Conservation (phyloP, 2,797 vertebrate species). For the Sebastes melanostomus region DNA sequence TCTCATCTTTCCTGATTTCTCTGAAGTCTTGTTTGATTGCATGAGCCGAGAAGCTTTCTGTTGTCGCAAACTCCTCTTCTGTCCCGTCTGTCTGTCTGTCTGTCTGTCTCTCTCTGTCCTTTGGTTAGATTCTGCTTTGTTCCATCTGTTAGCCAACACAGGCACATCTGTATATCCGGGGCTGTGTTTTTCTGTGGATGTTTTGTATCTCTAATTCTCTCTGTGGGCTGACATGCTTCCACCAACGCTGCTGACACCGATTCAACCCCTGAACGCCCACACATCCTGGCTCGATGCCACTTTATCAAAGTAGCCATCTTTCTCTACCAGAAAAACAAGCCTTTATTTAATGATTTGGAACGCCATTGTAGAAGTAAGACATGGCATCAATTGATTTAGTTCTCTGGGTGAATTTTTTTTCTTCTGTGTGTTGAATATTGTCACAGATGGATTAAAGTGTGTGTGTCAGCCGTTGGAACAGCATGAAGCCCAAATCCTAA, state of each 20-base stretch:
- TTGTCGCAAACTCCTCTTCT: slow-evolving; percentile 14
- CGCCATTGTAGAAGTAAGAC: background rate
- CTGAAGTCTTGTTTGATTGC: slow-evolving; percentile 47
- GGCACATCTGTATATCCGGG: slow-evolving; percentile 67
- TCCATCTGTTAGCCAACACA: slow-evolving; percentile 52
- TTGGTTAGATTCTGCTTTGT: slow-evolving; percentile 43
- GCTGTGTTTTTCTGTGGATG: slow-evolving; percentile 77
- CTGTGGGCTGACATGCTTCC: slow-evolving; percentile 72
- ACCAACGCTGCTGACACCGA: slow-evolving; percentile 70
- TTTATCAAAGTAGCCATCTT: slow-evolving; percentile 21
- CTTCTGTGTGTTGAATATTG: background rate
- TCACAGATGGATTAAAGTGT: slow-evolving; percentile 39
- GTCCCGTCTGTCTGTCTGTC: slow-evolving; percentile 15
- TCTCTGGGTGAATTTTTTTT: background rate
- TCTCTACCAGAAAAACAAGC: slow-evolving; percentile 4
- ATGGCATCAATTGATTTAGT: background rate
- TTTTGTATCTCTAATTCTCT: slow-evolving; percentile 77
- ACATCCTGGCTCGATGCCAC: slow-evolving; percentile 38
- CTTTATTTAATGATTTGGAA: slow-evolving; percentile 3
- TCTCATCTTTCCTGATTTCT: background rate
- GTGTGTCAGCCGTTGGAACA: slow-evolving; percentile 67
- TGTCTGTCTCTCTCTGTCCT: slow-evolving; percentile 6
- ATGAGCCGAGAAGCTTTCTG: slow-evolving; percentile 54
- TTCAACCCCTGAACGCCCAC: slow-evolving; percentile 57
- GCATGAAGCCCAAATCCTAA: slow-evolving; percentile 63